Conservation (phyloP, 2,797 vertebrate genomes). For the Diglossa cyanea region DNA sequence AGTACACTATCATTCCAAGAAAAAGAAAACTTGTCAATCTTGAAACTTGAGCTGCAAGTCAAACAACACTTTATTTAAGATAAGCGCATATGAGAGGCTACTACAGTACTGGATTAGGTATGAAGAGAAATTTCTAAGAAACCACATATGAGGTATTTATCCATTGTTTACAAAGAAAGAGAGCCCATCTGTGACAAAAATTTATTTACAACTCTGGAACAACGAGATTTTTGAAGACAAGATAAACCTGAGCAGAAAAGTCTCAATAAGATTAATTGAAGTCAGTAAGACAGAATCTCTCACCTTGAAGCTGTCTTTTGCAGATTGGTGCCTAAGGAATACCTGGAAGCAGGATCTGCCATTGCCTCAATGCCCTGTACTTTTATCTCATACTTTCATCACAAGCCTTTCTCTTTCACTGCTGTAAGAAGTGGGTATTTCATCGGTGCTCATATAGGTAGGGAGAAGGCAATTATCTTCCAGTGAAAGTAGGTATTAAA, state of each 20-base stretch:
- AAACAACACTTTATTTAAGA: not conserved
- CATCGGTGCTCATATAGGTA: rapidly evolving
- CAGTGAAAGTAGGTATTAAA: not conserved
- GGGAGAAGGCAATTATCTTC: not conserved
- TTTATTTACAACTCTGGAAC: not conserved
- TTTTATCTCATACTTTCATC: not conserved
- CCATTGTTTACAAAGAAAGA: not conserved
- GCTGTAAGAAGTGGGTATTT: not conserved
- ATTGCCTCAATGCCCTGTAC: not conserved
- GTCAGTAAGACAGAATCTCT: not conserved
- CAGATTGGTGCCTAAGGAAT: not conserved
- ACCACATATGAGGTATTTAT: not conserved
- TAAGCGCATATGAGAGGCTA: not conserved
- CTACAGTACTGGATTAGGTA: not conserved
- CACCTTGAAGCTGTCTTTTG: not conserved
- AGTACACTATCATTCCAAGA: not conserved
- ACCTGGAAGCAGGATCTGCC: not conserved
- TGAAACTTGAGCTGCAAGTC: not conserved
- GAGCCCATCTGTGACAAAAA: not conserved
- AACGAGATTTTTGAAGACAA: not conserved
- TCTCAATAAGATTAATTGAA: not conserved
- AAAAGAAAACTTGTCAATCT: not conserved
- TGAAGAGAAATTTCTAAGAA: not conserved
- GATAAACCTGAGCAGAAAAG: not conserved
- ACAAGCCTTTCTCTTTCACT: not conserved